These are phyloP conservation scores for Aphelinus certus DNA, from an alignment of 1,140 invertebrate species.

Conservation along the genomic window DNA sequence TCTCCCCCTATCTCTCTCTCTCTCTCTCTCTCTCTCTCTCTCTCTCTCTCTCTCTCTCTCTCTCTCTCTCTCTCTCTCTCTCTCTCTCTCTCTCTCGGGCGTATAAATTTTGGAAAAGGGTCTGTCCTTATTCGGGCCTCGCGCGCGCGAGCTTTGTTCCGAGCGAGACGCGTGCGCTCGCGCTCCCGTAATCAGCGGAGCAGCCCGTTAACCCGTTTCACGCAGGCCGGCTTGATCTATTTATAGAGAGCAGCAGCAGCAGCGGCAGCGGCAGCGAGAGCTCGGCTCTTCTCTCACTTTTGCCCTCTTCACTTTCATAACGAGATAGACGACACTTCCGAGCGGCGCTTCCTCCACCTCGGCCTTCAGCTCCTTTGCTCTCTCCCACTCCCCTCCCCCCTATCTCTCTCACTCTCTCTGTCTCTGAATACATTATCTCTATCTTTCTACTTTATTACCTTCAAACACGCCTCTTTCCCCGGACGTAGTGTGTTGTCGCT, in stretches of 20 bases:
- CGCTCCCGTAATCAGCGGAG: slow-evolving; percentile 23
- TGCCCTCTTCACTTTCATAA: slow-evolving; percentile 34
- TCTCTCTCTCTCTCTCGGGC: slow-evolving; percentile 15
- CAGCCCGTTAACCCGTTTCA: slow-evolving; percentile 37
- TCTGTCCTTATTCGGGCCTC: slow-evolving; percentile 6
- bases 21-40: slow-evolving; percentile 5
- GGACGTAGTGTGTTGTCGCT: too few relatives aligned
- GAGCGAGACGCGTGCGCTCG: neutral
- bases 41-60: too few relatives aligned
- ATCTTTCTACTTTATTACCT: slow-evolving; percentile 12
- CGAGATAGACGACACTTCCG: slow-evolving; percentile 41
- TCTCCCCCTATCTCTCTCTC: too few relatives aligned
- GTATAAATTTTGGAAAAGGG: slow-evolving; percentile 48
- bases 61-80: too few relatives aligned
- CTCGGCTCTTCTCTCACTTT: slow-evolving; percentile 25
- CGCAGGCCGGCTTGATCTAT: slow-evolving; percentile 29
- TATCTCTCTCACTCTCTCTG: neutral
- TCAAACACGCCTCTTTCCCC: neutral
- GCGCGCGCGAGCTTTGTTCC: neutral
- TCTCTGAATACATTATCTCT: slow-evolving; percentile 35
- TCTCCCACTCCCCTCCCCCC: neutral
- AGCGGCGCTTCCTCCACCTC: neutral
- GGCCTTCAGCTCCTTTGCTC: too few relatives aligned
- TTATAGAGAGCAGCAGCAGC: slow-evolving; percentile 21
- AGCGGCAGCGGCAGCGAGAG: neutral